Evolutionary conservation across 2,888 invertebrate genomes (phyloP), one percentile per base, ranked within the genome.

Genomic region (Thumatha senex): DNA sequence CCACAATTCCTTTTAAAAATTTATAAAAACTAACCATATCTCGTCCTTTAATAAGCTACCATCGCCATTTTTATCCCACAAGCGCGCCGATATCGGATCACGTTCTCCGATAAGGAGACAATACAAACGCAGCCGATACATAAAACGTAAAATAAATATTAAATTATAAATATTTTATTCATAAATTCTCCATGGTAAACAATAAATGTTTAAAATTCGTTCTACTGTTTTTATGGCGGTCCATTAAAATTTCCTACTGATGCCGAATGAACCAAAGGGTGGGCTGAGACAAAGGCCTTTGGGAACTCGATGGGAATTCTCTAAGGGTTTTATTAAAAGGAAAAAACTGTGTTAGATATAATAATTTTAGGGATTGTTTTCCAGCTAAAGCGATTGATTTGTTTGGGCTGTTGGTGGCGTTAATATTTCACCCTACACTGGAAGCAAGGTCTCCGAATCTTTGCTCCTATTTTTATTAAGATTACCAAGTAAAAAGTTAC

Each of bases 261-360:
- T 74, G 67, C 72, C 72, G 78, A 82, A 82, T 74, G 78, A 74
- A 82, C 67, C 70, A 76, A 80, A 75, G 72, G 70, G 63, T 72
- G 69, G 56, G 45, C 54, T 55, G 63, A 70, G 67, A 84, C 80
- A 82, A 82, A 74, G 76, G 76, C 46, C 53, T 45, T 49, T 48
- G 56, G 63, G 67, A 68, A 66, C 72, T 67, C 67, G 74, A 80
- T 73, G 69, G 70, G 78, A 72, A 80, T 79, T 73, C 74, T 70
- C 69, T 44, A 52, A 57, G 67, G 74, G 67, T 63, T 69, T 70
- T 61, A 55, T 62, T 72, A 56, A 63, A 61, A 58, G 48, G 42
- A 62, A 74, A 76, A 77, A 80, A 77, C 57, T 67, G 56, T 47
- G 54, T 54, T 67, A 67, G 68, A 72, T 76, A 70, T 74, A 66